Conservation (phyloP, 2,113 vertebrate species). For the zebrafish (Danio rerio) region DNA sequence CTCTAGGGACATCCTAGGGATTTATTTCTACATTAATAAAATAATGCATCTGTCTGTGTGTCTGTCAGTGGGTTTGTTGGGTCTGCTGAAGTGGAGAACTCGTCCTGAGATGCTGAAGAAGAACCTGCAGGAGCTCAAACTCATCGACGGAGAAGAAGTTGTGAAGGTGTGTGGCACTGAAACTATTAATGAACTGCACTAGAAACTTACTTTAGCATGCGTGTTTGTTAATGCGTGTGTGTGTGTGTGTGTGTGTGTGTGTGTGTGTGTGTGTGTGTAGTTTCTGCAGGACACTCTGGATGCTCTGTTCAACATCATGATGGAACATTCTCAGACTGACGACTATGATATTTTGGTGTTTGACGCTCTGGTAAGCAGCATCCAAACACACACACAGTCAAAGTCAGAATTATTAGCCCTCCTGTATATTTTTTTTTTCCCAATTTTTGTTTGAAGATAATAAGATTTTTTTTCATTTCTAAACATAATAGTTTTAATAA, state of each 20-base stretch:
- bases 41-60: constrained; percentile 41
- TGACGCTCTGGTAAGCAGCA: constrained; percentile 91
- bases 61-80: constrained; percentile 87
- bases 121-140: constrained; percentile 93
- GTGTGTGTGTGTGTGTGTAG: constrained; percentile 65
- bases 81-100: constrained; percentile 95
- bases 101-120: constrained; percentile 89
- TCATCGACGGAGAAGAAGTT: constrained; percentile 97
- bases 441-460: too few species aligned
- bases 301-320: constrained; percentile 98
- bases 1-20: too few species aligned
- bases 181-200: not conserved
- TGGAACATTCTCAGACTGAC: constrained; percentile 93
- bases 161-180: constrained; percentile 84
- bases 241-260: constrained; percentile 35
- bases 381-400: not conserved
- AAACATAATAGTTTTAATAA: too few species aligned
- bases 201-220: constrained; percentile 13
- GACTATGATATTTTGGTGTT: constrained; percentile 98
- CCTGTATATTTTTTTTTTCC: too few species aligned
- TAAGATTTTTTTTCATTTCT: too few species aligned
- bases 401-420: too few species aligned
- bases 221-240: constrained; percentile 21
- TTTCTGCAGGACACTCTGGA: constrained; percentile 96
- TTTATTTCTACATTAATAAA: too few species aligned